A percentile compares a stretch with the other conserved stretches of the same genome.
Evolutionary conservation across 2,113 vertebrate genomes (phyloP).

Genomic region (Triplophysa dalaica): DNA sequence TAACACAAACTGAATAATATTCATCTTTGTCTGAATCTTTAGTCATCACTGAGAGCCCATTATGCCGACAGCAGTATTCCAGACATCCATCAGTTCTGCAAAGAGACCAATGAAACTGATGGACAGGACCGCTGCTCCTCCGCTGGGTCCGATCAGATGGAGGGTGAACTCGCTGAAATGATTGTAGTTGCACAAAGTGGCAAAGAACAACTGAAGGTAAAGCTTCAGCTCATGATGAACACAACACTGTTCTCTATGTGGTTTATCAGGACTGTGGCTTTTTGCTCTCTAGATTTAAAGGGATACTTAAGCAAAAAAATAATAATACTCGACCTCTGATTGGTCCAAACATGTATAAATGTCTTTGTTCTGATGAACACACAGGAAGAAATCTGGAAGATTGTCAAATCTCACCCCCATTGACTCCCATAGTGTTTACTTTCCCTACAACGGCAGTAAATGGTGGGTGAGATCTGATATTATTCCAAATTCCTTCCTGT

Average conservation of each 20-base stretch:
- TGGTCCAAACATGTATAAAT: no score
- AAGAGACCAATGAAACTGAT: constrained; percentile 31
- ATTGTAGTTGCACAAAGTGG: constrained; percentile 60
- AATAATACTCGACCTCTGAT: no score
- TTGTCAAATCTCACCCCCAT: no score
- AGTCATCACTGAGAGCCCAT: constrained; percentile 55
- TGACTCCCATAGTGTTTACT: no score
- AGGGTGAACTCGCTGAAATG: constrained; percentile 50
- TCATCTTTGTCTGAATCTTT: constrained; percentile 23
- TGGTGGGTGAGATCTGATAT: no score
- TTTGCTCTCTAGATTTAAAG: no score
- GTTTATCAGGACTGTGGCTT: no score
- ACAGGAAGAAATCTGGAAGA: no score
- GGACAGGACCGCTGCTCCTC: constrained; percentile 46
- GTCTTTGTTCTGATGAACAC: no score
- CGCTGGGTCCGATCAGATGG: constrained; percentile 39
- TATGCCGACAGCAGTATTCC: constrained; percentile 17
- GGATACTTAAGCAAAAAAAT: no score
- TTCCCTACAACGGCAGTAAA: no score
- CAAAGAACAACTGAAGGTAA: constrained; percentile 75
- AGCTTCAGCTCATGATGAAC: not conserved
- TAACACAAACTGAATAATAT: constrained; percentile 61
- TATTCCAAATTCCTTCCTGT: no score
- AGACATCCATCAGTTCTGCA: constrained; percentile 43
- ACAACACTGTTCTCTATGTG: not conserved